A percentile compares a stretch with the other conserved stretches of the same genome.
Evolutionary conservation across 2,113 vertebrate species (phyloP).

Genomic region (Crotalus horridus): DNA sequence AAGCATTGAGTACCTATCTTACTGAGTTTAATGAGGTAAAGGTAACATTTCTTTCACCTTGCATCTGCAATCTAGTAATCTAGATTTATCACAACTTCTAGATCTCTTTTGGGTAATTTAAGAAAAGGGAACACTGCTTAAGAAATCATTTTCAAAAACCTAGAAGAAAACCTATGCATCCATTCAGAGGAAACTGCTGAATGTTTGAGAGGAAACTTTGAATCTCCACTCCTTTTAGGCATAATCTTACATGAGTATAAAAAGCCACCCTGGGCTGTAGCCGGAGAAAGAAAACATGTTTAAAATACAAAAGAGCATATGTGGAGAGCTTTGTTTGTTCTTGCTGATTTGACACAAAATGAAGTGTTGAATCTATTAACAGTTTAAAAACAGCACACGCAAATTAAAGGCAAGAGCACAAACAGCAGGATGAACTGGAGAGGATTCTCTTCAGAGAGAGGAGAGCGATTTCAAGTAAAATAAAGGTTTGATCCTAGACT

Average conservation of each 20-base stretch:
- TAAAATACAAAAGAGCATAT: background rate
- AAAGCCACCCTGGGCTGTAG: background rate
- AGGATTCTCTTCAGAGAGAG: background rate
- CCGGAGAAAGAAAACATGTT: background rate
- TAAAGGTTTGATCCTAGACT: background rate
- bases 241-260: background rate
- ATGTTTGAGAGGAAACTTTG: background rate
- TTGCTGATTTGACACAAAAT: background rate
- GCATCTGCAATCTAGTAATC: background rate
- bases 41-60: background rate
- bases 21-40: background rate
- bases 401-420: background rate
- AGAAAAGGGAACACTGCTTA: background rate
- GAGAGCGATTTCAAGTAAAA: background rate
- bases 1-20: background rate
- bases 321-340: background rate
- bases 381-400: background rate
- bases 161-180: background rate
- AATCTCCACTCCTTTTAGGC: background rate
- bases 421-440: background rate
- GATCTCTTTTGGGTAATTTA: background rate
- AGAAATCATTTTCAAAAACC: background rate
- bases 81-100: background rate
- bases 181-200: background rate
- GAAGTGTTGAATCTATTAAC: background rate